These are phyloP conservation scores for Drosophila sulfurigaster DNA, from an alignment of 1,140 invertebrate genomes.

Conservation along the genomic window DNA sequence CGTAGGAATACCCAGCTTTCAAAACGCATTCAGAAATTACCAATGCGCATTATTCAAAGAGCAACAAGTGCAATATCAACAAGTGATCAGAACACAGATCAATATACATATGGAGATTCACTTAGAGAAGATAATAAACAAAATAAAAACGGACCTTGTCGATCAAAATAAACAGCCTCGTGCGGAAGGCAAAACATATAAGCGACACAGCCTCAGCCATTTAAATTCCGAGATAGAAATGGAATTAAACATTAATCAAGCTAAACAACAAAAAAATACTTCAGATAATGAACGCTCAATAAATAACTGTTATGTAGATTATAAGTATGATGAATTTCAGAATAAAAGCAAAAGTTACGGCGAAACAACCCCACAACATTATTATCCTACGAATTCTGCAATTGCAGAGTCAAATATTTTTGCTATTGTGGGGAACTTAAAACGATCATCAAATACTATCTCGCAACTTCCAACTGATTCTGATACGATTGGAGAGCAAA, in stretches of 20 bases:
- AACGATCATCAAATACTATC: slow-evolving; percentile 12
- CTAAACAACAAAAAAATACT: slow-evolving; percentile 6
- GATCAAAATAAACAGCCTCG: slow-evolving; percentile 71
- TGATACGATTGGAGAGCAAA: neutral
- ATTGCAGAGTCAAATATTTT: slow-evolving; percentile 40
- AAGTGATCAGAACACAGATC: slow-evolving; percentile 19
- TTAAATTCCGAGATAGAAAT: slow-evolving; percentile 72
- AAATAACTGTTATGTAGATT: neutral
- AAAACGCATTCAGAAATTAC: slow-evolving; percentile 67
- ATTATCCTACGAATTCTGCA: neutral
- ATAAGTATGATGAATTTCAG: slow-evolving; percentile 4
- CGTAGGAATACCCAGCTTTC: slow-evolving; percentile 53
- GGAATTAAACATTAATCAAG: slow-evolving; percentile 36
- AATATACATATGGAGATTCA: slow-evolving; percentile 19
- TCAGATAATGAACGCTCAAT: neutral
- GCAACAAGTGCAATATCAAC: slow-evolving; percentile 22
- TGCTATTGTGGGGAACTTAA: slow-evolving; percentile 62
- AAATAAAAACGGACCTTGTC: slow-evolving; percentile 65
- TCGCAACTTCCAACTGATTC: neutral
- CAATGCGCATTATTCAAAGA: slow-evolving; percentile 58
- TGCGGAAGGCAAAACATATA: slow-evolving; percentile 80
- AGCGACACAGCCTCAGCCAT: slow-evolving; percentile 71
- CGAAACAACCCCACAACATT: neutral
- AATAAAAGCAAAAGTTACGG: slow-evolving; percentile 8
- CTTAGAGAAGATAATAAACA: slow-evolving; percentile 7